Evolutionary conservation across 2,888 invertebrate species (phyloP).

Genomic region (Quadroppia sp.): DNA sequence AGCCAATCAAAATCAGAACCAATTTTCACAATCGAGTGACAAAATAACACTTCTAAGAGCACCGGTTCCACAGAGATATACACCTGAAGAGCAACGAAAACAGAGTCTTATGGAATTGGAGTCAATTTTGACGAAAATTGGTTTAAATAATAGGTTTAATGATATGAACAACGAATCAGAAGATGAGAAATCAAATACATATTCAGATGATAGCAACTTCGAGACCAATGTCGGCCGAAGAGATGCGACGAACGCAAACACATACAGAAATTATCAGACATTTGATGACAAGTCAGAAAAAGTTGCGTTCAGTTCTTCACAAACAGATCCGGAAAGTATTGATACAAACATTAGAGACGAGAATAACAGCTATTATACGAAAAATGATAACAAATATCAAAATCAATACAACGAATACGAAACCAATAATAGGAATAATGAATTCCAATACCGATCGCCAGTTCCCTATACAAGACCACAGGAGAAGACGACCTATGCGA

Average conservation of each 20-base stretch:
- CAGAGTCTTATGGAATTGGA: not conserved
- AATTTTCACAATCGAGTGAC: not conserved
- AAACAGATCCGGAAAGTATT: too few species aligned
- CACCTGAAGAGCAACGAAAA: not conserved
- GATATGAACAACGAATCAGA: not conserved
- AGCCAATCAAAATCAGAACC: not conserved
- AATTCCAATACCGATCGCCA: not conserved
- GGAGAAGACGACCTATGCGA: not conserved
- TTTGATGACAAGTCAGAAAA: too few species aligned
- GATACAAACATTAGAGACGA: too few species aligned
- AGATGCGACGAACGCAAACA: too few species aligned
- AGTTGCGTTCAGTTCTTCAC: too few species aligned
- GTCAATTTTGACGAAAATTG: not conserved
- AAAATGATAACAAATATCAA: not conserved
- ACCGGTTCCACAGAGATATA: not conserved
- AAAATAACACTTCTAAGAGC: not conserved
- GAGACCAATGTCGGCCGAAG: not conserved
- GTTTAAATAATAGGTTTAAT: not conserved
- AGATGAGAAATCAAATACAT: not conserved
- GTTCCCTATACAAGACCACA: not conserved
- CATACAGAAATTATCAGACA: too few species aligned
- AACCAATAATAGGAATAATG: not conserved
- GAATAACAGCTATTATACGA: not conserved
- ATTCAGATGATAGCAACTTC: not conserved
- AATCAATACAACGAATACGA: not conserved